Evolutionary conservation across 1,140 invertebrate species (phyloP).

Genomic region (Maniola jurtina): DNA sequence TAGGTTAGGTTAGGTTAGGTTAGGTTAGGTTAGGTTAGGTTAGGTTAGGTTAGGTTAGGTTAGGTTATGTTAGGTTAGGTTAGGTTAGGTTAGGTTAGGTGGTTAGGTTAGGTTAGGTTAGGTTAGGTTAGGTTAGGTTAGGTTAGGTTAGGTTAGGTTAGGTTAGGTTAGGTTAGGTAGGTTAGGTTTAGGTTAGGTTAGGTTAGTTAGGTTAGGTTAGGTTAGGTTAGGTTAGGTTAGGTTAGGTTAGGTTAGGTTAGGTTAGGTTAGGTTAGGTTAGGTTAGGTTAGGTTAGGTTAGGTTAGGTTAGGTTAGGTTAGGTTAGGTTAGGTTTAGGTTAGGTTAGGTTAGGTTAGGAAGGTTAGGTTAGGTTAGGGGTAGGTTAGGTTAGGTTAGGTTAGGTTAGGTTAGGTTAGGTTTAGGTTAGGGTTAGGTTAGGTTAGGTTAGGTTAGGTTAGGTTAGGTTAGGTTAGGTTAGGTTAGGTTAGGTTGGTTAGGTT

Average conservation of each 20-base stretch:
- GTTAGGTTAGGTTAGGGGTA: slow-evolving; percentile 12
- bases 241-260: slow-evolving; percentile 19
- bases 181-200: slow-evolving; percentile 5
- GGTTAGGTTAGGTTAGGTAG: slow-evolving; percentile 12
- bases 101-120: slow-evolving; percentile 11
- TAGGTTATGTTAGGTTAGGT: slow-evolving; percentile 4
- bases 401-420: slow-evolving; percentile 14
- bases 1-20: slow-evolving; percentile 25
- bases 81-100: slow-evolving; percentile 7
- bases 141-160: slow-evolving; percentile 7
- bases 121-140: slow-evolving; percentile 14
- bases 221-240: slow-evolving; percentile 19
- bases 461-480: slow-evolving; percentile 13
- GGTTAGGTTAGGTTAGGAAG: slow-evolving; percentile 13
- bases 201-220: slow-evolving; percentile 24
- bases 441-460: slow-evolving; percentile 12
- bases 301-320: slow-evolving; percentile 13
- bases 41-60: slow-evolving; percentile 6
- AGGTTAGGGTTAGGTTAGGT: slow-evolving; percentile 15
- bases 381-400: slow-evolving; percentile 13
- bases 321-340: slow-evolving; percentile 14
- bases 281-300: slow-evolving; percentile 14
- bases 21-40: slow-evolving; percentile 24
- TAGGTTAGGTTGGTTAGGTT: slow-evolving; percentile 16
- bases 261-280: slow-evolving; percentile 15